Conservation (phyloP, 2,797 vertebrate genomes). For the Carcharodon carcharias region DNA sequence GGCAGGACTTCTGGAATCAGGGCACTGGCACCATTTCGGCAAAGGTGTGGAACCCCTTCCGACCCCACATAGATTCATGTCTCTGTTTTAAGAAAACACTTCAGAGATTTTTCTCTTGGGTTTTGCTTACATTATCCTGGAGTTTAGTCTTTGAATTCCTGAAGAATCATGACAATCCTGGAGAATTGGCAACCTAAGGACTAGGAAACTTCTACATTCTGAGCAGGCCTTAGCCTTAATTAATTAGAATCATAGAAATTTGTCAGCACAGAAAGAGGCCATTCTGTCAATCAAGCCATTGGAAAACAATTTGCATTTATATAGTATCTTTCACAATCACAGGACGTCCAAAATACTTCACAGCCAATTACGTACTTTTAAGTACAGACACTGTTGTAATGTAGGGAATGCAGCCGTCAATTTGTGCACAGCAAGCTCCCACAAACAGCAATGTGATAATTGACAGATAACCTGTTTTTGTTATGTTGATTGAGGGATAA, state of each 20-base stretch:
- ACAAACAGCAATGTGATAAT: not conserved
- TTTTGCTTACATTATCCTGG: not conserved
- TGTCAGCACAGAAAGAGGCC: not conserved
- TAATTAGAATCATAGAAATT: not conserved
- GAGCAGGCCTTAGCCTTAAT: not conserved
- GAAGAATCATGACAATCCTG: not conserved
- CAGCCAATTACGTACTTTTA: not conserved
- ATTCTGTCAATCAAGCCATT: not conserved
- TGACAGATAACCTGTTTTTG: not conserved
- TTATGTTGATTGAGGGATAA: not conserved
- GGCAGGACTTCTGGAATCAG: no score
- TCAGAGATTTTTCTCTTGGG: no score
- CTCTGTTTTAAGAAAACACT: no score
- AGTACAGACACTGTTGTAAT: not conserved
- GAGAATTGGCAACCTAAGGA: not conserved
- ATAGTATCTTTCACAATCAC: not conserved
- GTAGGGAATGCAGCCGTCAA: not conserved
- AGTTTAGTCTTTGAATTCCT: not conserved
- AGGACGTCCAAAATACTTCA: not conserved
- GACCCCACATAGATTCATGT: no score
- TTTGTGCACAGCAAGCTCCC: not conserved
- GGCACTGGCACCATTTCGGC: no score
- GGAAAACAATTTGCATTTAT: no score
- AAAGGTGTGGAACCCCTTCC: no score
- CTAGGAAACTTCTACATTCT: not conserved